Base-by-base conservation (phyloP, 2,797 vertebrate species). In the Neopelma chrysocephalum region DNA sequence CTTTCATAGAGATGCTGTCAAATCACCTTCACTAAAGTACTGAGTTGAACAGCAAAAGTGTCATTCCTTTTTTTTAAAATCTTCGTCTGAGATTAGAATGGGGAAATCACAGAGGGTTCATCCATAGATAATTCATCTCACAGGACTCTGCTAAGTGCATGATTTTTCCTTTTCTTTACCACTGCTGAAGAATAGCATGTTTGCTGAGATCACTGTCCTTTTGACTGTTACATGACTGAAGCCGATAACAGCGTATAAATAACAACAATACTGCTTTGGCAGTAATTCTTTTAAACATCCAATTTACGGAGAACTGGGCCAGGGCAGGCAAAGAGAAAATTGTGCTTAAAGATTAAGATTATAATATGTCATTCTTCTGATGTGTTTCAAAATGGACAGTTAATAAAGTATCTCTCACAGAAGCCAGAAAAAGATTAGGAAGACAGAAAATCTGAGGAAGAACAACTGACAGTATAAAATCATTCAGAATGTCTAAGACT, bases 1-100 rank as follows among this genome's bases (percentile, higher is more conserved):
- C 58, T 16, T 91, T 79, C 79, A 45, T 5, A 84, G 72, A 72
- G 40, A 43, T 60, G 57, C 79, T 96, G 94, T 95, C 94, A 96
- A 76, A 91, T 79, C 85, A 73, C 69, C 66, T 91, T 69, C 73
- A 75, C 54, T 51, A 34, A 85, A 76, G 43, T 45, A 76, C 57
- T 76, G 83, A 93, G 47, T 43, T 71, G 54, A 14, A 76, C 15
- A 69, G 57, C 15, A 62, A 43, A 91, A 76, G 8, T 36, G 29
- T 43, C 27, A 4, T 79, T 93, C n/a, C 4, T 47, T 26, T 43
- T 20, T 40, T 6, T 58, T 66, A 61, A 5, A 77, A 85, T 89
- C 38, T 82, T 93, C 77, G 76, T 43, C 43, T 62, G 84, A 90
- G 91, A 90, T 53, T 86, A 65, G 70, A 69, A 70, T 45, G 34